Conservation (phyloP, 2,113 vertebrate genomes). For the Pithys albifrons region DNA sequence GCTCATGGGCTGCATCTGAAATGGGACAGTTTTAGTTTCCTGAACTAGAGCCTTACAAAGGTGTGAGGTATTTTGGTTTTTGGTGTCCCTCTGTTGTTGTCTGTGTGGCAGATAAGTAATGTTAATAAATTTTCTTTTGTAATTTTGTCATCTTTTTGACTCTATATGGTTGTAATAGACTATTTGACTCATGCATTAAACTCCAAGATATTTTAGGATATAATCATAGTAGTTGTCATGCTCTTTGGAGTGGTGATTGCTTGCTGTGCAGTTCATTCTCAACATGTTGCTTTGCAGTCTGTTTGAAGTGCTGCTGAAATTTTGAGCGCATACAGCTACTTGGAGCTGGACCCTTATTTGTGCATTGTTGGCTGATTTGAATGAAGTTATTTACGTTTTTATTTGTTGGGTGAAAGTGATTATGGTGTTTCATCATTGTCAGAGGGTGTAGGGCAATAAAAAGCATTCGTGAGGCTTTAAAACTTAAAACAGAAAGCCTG, state of each 20-base stretch:
- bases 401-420: not conserved
- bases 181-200: not conserved
- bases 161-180: not conserved
- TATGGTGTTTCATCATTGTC: not conserved
- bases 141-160: not conserved
- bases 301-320: not conserved
- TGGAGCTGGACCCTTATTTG: not conserved
- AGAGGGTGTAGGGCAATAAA: not conserved
- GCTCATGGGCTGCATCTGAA: not conserved
- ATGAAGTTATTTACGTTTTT: not conserved
- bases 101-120: not conserved
- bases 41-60: not conserved
- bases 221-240: not conserved
- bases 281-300: not conserved
- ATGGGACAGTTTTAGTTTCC: not conserved
- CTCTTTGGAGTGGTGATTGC: not conserved
- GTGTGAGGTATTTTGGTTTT: not conserved
- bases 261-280: not conserved
- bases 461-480: not conserved
- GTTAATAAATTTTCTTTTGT: not conserved
- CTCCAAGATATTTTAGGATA: not conserved
- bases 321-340: not conserved
- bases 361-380: not conserved
- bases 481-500: not conserved
- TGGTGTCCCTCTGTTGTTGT: accelerated